Evolutionary conservation across 2,113 vertebrate genomes (phyloP), one percentile per base, ranked within the genome.

Genomic region (Oncorhynchus keta): DNA sequence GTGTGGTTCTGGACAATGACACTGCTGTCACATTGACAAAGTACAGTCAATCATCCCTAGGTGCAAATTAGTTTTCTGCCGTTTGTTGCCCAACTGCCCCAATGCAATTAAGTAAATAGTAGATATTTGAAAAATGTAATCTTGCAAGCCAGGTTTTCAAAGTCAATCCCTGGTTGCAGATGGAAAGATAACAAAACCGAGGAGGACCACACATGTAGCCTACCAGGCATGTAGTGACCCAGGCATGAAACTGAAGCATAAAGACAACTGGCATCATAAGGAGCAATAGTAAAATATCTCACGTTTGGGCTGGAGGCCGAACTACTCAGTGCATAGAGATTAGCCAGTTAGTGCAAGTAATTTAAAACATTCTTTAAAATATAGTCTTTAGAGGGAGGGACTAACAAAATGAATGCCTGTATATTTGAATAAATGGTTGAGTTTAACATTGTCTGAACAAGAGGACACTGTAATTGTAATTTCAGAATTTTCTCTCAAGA

Each of bases 301-400:
- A 18, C 13, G 22, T 73, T 73, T 64, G 59, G 72, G 71, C 24
- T 48, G 49, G 71, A 79, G 68, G 74, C 73, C 16, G 26, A 49
- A 35, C 64, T 30, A 75, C 65, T 86, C 77, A 79, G 82, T 87
- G 88, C 84, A 87, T 83, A 88, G 67, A 39, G 81, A 87, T 84
- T 67, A 79, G 78, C 78, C 72, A 49, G 61, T 80, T 77, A 76
- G 62, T 83, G 83, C 79, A 84, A 78, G 64, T 72, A 49, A 51
- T n/a, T 68, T 18, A n/a, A 39, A 45, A 69, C 70, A 57, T 72
- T 68, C 76, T 76, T 55, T 20, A 76, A 16, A 72, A 45, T 6
- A 39, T 9, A 64, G 22, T 59, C 11, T 68, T 12, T 12, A 22
- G 22, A 26, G 3, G 35, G 22, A 26, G 3, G 35, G 78, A 45